Conservation (phyloP, 2,888 invertebrate genomes). For the Lomographa bimaculata region DNA sequence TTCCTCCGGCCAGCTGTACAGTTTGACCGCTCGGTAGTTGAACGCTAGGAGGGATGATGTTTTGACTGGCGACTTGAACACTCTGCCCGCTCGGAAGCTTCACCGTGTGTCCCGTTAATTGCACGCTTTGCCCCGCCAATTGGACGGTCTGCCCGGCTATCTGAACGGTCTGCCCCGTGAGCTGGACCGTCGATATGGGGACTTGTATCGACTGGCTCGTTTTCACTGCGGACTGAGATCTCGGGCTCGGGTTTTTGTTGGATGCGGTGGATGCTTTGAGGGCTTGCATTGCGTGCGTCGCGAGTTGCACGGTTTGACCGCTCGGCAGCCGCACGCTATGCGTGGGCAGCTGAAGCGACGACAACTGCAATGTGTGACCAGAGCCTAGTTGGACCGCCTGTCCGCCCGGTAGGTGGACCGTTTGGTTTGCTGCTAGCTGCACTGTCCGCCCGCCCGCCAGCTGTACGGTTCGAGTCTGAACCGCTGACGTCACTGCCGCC, state of each 20-base stretch:
- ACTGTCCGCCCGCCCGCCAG: slow-evolving; percentile 68
- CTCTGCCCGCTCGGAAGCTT: slow-evolving; percentile 70
- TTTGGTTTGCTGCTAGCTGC: slow-evolving; percentile 61
- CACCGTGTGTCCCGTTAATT: slow-evolving; percentile 75
- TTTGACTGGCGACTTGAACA: slow-evolving; percentile 65
- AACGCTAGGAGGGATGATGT: slow-evolving; percentile 58
- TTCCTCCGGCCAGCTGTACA: slow-evolving; percentile 61
- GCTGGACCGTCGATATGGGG: slow-evolving; percentile 65
- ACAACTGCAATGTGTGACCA: slow-evolving; percentile 61
- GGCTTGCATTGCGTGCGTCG: slow-evolving; percentile 57
- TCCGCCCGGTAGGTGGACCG: slow-evolving; percentile 57
- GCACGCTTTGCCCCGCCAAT: slow-evolving; percentile 66
- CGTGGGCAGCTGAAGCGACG: slow-evolving; percentile 61
- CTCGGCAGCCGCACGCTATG: slow-evolving; percentile 69
- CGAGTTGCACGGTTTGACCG: slow-evolving; percentile 70
- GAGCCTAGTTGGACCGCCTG: slow-evolving; percentile 55
- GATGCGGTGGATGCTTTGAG: slow-evolving; percentile 50
- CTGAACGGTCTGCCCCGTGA: slow-evolving; percentile 65
- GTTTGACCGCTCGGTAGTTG: slow-evolving; percentile 64
- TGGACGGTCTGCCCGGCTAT: slow-evolving; percentile 71
- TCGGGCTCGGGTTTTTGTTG: slow-evolving; percentile 47
- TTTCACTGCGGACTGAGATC: slow-evolving; percentile 46
- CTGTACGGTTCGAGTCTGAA: slow-evolving; percentile 61
- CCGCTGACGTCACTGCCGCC: slow-evolving; percentile 49
- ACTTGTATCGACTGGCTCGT: slow-evolving; percentile 55